A percentile compares a stretch with the other conserved stretches of the same genome.
Conservation (phyloP, 30 jellyfish, hydroid and myxozoan species). For the Clytia hemisphaerica region DNA sequence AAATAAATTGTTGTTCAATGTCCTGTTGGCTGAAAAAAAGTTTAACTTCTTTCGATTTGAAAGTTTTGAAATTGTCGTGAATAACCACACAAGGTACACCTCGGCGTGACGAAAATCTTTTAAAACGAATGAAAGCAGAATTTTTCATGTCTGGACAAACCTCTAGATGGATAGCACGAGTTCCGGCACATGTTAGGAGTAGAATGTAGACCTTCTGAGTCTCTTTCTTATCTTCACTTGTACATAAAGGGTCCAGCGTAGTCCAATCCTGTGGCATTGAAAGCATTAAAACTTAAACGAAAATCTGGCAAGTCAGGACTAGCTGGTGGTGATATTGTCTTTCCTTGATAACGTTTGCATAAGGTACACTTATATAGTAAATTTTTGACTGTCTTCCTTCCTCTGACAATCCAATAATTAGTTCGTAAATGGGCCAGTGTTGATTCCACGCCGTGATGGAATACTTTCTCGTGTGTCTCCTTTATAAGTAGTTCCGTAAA, state of each 20-base stretch:
- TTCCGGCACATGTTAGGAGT: conserved; percentile 12
- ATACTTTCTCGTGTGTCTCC: conserved; percentile 18
- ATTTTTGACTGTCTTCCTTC: conserved; percentile 28
- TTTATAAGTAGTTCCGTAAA: conserved; percentile 18
- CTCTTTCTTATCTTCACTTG: background rate
- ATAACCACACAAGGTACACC: conserved; percentile 7
- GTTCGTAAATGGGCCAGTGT: conserved; percentile 11
- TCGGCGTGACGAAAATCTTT: background rate
- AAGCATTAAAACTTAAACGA: conserved; percentile 12
- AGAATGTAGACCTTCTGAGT: conserved; percentile 13
- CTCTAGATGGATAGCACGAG: conserved; percentile 24
- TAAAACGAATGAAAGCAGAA: conserved; percentile 15
- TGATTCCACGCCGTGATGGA: conserved; percentile 35
- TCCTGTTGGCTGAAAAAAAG: background rate
- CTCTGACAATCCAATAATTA: conserved; percentile 19
- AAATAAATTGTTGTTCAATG: conserved; percentile 5
- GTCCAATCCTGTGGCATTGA: no score
- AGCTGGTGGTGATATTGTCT: conserved; percentile 29
- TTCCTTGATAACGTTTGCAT: conserved; percentile 10
- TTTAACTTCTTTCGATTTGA: conserved; percentile 21
- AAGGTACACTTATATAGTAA: background rate
- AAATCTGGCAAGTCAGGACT: conserved; percentile 32
- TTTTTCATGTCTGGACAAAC: conserved; percentile 11
- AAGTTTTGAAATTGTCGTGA: conserved; percentile 1
- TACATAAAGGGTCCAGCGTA: no score